Conservation (phyloP, 2,797 vertebrate species). For the Melopsittacus undulatus region DNA sequence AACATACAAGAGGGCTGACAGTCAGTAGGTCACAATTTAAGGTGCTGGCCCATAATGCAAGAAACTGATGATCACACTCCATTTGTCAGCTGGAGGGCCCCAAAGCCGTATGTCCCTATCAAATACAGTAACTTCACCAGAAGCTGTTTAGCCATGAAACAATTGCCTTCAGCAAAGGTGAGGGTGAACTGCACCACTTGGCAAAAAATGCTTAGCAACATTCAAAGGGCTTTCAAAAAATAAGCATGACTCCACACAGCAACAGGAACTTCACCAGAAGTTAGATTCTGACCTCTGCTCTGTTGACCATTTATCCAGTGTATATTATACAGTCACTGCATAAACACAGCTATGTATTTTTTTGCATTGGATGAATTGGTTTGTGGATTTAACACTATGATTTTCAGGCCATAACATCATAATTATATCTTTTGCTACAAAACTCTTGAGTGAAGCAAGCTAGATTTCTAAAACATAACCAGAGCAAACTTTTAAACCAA, state of each 20-base stretch:
- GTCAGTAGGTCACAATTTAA: background rate
- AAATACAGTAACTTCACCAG: background rate
- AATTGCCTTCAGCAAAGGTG: background rate
- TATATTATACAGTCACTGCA: background rate
- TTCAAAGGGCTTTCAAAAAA: background rate
- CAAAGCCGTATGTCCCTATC: background rate
- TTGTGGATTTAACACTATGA: background rate
- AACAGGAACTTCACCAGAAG: background rate
- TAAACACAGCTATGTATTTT: background rate
- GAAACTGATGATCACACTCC: background rate
- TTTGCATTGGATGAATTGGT: background rate
- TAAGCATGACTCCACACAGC: background rate
- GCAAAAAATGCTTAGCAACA: background rate
- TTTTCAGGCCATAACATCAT: background rate
- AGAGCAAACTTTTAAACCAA: background rate
- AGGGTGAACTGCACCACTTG: background rate
- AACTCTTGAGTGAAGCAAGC: background rate
- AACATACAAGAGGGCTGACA: background rate
- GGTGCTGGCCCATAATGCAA: background rate
- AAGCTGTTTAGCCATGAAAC: background rate
- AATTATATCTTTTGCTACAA: background rate
- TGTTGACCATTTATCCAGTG: background rate
- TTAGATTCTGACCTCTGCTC: background rate
- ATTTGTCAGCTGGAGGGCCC: background rate
- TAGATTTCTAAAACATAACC: background rate